Conservation (phyloP, 1,140 invertebrate genomes). For the Drosophila grimshawi region DNA sequence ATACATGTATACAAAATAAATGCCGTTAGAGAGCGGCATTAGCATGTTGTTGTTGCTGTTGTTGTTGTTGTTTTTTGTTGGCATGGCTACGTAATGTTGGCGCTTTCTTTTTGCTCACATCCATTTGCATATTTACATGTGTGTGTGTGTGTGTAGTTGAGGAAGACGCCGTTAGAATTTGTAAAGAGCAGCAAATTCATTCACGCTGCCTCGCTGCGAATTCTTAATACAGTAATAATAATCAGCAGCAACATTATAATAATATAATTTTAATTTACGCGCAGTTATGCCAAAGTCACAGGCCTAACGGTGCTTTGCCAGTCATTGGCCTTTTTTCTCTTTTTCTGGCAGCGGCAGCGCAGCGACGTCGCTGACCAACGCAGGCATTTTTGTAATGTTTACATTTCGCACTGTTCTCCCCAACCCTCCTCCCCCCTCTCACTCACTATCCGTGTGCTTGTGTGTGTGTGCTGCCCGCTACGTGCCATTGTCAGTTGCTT, state of each 20-base stretch:
- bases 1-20: constrained; percentile 37
- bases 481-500: constrained; percentile 61
- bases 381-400: constrained; percentile 79
- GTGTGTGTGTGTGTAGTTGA: constrained; percentile 24
- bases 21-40: constrained; percentile 72
- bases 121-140: constrained; percentile 45
- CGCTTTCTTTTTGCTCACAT: constrained; percentile 70
- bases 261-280: constrained; percentile 61
- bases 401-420: constrained; percentile 66
- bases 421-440: not conserved
- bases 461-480: constrained; percentile 17
- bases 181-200: constrained; percentile 60
- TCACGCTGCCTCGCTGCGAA: constrained; percentile 49
- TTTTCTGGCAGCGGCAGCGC: not conserved
- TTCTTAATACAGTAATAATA: constrained; percentile 46
- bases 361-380: constrained; percentile 38
- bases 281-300: constrained; percentile 44
- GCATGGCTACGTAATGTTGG: constrained; percentile 73
- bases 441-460: not conserved
- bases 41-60: constrained; percentile 51
- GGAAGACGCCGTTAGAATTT: constrained; percentile 74
- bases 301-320: constrained; percentile 43
- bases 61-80: constrained; percentile 18
- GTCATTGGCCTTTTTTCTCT: constrained; percentile 47
- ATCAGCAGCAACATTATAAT: constrained; percentile 44